A percentile compares a stretch with the other conserved stretches of the same genome.
Evolutionary conservation across 2,888 invertebrate genomes (phyloP).

Genomic region (Drosophila formosana): DNA sequence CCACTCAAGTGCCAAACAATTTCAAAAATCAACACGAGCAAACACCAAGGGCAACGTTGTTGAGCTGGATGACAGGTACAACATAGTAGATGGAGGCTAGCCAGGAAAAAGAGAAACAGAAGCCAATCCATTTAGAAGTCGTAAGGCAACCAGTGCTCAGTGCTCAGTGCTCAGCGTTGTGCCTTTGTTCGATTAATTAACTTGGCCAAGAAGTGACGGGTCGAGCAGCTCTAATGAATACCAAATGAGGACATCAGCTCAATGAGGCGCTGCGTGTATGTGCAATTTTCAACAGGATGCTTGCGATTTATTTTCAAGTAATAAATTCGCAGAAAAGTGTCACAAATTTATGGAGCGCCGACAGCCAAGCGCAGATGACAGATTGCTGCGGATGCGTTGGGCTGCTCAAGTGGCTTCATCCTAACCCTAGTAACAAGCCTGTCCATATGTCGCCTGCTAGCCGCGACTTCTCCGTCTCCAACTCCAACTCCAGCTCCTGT

Average conservation of each 20-base stretch:
- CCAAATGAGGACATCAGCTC: constrained; percentile 72
- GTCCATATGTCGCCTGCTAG: constrained; percentile 50
- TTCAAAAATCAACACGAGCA: constrained; percentile 72
- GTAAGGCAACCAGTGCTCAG: constrained; percentile 17
- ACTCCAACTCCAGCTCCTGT: not conserved
- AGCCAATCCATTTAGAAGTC: constrained; percentile 63
- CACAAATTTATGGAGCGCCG: constrained; percentile 78
- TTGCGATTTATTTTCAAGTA: constrained; percentile 73
- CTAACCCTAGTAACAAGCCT: constrained; percentile 34
- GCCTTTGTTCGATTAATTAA: constrained; percentile 76
- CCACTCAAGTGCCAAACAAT: constrained; percentile 78
- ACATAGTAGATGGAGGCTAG: not conserved
- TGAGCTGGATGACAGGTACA: not conserved
- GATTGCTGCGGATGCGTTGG: constrained; percentile 59
- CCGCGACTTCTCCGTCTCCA: not conserved
- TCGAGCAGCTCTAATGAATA: constrained; percentile 70
- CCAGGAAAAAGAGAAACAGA: constrained; percentile 22
- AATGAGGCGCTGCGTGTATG: constrained; percentile 31
- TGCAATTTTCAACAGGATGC: constrained; percentile 52
- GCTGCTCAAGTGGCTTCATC: constrained; percentile 33
- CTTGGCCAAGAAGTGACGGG: constrained; percentile 59
- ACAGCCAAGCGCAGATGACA: constrained; percentile 68
- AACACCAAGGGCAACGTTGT: constrained; percentile 35
- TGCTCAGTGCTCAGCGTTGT: constrained; percentile 31
- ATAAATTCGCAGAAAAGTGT: constrained; percentile 78